These are phyloP conservation scores for Cancer borealis DNA, from an alignment of 2,888 invertebrate species.

Conservation along the genomic window DNA sequence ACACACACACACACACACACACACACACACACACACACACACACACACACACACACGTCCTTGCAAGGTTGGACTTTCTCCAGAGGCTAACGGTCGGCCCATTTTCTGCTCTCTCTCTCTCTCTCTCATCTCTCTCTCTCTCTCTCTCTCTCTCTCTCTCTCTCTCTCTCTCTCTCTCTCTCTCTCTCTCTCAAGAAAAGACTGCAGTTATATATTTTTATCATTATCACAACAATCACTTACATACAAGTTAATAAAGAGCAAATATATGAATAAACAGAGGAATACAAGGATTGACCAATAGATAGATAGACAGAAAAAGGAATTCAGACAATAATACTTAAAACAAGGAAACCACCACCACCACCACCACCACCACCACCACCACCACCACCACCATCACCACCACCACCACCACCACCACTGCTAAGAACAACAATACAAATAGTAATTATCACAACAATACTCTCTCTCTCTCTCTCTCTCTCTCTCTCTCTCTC, in stretches of 20 bases:
- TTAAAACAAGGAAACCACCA: too few relatives aligned
- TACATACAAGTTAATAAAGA: too few relatives aligned
- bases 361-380: too few relatives aligned
- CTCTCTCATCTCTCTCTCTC: constrained; percentile 20
- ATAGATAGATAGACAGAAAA: too few relatives aligned
- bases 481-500: constrained; percentile 14
- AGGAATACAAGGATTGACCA: too few relatives aligned
- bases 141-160: constrained; percentile 20
- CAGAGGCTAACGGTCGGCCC: constrained; percentile 38
- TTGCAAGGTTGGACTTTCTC: constrained; percentile 15
- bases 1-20: constrained; percentile 4
- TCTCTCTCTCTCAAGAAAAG: constrained; percentile 21
- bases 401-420: too few relatives aligned
- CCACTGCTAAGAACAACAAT: too few relatives aligned
- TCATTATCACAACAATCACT: too few relatives aligned
- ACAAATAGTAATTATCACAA: too few relatives aligned
- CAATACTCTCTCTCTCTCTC: constrained; percentile 1
- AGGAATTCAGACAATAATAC: too few relatives aligned
- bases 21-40: background rate
- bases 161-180: background rate
- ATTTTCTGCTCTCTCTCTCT: constrained; percentile 21
- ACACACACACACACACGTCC: constrained; percentile 23
- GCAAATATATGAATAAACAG: too few relatives aligned
- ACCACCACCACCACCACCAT: too few relatives aligned
- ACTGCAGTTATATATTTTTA: background rate